These are phyloP conservation scores for Gallinago paraguaiae DNA, from an alignment of 2,113 vertebrate species.

Conservation along the genomic window DNA sequence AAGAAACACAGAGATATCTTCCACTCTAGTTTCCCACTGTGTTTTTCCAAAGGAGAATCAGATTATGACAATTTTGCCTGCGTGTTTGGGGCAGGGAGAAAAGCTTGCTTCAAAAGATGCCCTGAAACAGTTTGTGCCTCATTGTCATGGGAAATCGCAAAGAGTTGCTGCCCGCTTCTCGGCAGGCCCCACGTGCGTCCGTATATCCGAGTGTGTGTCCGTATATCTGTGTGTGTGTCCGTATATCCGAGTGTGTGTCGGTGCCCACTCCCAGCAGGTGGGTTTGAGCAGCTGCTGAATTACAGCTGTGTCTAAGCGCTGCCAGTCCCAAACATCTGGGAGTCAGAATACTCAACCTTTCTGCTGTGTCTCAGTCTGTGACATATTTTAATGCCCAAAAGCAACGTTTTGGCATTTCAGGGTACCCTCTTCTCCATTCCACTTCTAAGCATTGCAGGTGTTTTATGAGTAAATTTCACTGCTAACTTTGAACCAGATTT, in stretches of 20 bases:
- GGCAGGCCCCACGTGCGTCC: background rate
- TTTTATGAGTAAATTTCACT: background rate
- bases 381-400: background rate
- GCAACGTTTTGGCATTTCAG: background rate
- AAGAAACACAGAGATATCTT: background rate
- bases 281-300: background rate
- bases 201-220: rapidly evolving
- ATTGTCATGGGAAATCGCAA: background rate
- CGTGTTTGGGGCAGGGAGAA: background rate
- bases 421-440: background rate
- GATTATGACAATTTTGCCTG: background rate
- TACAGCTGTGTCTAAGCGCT: background rate
- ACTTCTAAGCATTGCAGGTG: background rate
- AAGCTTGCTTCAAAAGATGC: background rate
- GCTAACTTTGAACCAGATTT: background rate
- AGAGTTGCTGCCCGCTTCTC: background rate
- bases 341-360: background rate
- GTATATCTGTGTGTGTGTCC: no score
- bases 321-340: background rate
- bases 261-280: background rate
- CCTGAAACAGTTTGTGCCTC: background rate
- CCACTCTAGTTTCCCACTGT: background rate
- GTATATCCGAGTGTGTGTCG: rapidly evolving
- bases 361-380: background rate
- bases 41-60: background rate